phyloP scores from a whole-genome alignment of 2,888 invertebrate genomes.

The Netelia virgata region DNA sequence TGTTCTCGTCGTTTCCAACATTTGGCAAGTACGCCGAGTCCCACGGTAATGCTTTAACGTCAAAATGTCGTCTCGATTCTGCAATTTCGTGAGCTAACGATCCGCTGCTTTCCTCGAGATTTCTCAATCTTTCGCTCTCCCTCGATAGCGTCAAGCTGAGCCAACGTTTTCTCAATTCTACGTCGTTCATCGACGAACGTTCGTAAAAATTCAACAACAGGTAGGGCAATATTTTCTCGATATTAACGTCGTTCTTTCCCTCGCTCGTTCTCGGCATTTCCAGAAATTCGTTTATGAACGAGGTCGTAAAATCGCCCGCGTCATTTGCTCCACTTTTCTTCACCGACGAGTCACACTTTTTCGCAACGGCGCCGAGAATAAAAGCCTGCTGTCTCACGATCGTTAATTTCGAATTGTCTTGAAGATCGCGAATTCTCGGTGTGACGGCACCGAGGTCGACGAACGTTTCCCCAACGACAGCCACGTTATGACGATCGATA shows the following conservation, averaged over 20 bases:
- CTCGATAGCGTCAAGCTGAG: conserved; percentile 63
- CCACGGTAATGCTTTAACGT: conserved; percentile 73
- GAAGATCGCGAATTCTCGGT: conserved; percentile 85
- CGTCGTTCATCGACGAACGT: conserved; percentile 82
- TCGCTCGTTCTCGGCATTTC: conserved; percentile 9
- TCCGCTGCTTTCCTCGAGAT: conserved; percentile 62
- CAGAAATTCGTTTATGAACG: conserved; percentile 75
- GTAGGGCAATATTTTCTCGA: conserved; percentile 76
- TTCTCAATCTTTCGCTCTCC: conserved; percentile 16
- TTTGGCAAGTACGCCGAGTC: conserved; percentile 71
- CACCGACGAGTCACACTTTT: conserved; percentile 49
- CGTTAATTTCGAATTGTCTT: conserved; percentile 86
- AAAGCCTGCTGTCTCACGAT: conserved; percentile 87
- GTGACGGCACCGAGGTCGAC: conserved; percentile 81
- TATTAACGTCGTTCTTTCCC: conserved; percentile 27
- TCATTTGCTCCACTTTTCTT: conserved; percentile 54
- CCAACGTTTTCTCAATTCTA: conserved; percentile 80
- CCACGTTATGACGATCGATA: conserved; percentile 84
- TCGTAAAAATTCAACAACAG: conserved; percentile 84
- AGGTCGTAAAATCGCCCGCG: conserved; percentile 32
- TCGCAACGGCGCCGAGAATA: conserved; percentile 77
- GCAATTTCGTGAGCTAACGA: conserved; percentile 69
- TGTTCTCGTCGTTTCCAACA: conserved; percentile 48
- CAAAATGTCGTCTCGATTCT: conserved; percentile 61
- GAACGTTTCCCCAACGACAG: conserved; percentile 67